Conservation (phyloP, 2,113 vertebrate species). For the Cavia porcellus region DNA sequence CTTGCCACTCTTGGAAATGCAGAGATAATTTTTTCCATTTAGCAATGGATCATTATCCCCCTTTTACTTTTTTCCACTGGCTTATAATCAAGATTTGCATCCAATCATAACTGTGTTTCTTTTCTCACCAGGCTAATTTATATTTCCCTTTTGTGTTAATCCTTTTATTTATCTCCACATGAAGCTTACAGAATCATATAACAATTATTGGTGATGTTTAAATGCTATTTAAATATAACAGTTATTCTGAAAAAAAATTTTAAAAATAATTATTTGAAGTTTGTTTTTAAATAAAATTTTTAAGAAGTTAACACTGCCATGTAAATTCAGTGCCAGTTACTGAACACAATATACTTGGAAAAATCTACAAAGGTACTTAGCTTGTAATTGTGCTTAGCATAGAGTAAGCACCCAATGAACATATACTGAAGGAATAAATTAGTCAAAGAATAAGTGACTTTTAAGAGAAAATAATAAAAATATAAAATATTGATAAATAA, state of each 20-base stretch:
- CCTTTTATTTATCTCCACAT: conserved; percentile 48
- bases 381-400: background rate
- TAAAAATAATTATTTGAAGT: background rate
- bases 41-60: conserved; percentile 71
- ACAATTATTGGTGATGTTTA: conserved; percentile 46
- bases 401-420: background rate
- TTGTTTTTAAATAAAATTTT: conserved; percentile 60
- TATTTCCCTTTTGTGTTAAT: conserved; percentile 42
- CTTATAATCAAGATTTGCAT: conserved; percentile 67
- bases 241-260: conserved; percentile 56
- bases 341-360: conserved; percentile 4
- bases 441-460: background rate
- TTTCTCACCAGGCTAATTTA: conserved; percentile 64
- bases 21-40: conserved; percentile 75
- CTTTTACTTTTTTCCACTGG: conserved; percentile 66
- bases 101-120: conserved; percentile 69
- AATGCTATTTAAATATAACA: background rate
- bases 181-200: background rate
- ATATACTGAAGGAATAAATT: background rate
- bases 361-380: background rate
- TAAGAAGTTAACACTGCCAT: background rate
- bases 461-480: background rate
- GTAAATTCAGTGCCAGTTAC: background rate
- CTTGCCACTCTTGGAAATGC: conserved; percentile 63
- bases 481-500: background rate